Evolutionary conservation across 2,888 invertebrate species (phyloP), one percentile per base, ranked within the genome.

Genomic region (Nomada fucata): DNA sequence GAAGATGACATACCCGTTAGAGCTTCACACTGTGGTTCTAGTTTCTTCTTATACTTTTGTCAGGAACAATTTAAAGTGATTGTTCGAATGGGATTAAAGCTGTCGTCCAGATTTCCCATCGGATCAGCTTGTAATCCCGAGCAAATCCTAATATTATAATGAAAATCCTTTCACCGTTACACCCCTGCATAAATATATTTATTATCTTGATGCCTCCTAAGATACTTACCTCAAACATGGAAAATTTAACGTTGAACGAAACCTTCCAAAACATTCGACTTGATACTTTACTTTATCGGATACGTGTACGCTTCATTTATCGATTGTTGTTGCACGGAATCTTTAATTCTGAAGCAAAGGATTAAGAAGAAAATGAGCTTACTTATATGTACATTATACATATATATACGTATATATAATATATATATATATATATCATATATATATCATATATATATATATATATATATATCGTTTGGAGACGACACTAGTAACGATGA

Each of bases 61-160:
- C 42, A 18, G 53, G 18, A 70, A 53, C 36, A 82, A 61, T 26
- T 36, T 11, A 18, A 60, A 29, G 44, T 42, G 69, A 75, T 55
- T 60, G 76, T 65, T 76, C 65, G 74, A 61, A 69, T 42, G n/a
- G 63, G 77, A 84, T 84, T 78, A 84, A 75, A 60, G 7, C 26
- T 52, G 59, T 15, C 52, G 65, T 65, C 74, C 70, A 78, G 78
- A 72, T 84, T 79, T 84, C 77, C 61, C 77, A 65, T 74, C 72
- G 82, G 82, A 73, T 82, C 64, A 85, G 63, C 57, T 76, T 82
- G 76, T 85, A 85, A 85, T 85, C 79, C 82, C 65, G 52, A 60
- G 68, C 13, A 68, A 71, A 82, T 71, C 82, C 76, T 61, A 55
- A 50, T 44, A 67, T 52, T 20, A 44, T 44, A 67, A 72, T 26